A percentile compares a stretch with the other conserved stretches of the same genome.
Evolutionary conservation across 2,797 vertebrate genomes (phyloP).

Genomic region (Otus scops): DNA sequence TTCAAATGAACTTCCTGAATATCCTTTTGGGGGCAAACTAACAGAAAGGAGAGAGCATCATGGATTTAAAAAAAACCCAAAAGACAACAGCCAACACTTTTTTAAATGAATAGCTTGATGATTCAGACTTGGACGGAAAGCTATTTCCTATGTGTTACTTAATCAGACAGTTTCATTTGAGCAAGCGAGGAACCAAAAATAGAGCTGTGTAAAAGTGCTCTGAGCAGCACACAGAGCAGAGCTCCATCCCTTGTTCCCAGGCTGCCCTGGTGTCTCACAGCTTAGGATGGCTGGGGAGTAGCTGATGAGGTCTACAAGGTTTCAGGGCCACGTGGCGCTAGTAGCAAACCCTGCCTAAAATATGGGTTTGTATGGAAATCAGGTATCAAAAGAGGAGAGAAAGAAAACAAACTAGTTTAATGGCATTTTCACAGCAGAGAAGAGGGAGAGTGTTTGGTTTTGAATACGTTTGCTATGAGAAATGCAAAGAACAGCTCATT

Average conservation of each 20-base stretch:
- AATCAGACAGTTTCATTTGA: slow-evolving; percentile 16
- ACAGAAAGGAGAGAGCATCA: background rate
- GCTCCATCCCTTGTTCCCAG: background rate
- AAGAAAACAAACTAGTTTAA: background rate
- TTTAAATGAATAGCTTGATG: background rate
- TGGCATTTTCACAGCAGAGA: background rate
- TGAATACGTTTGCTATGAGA: background rate
- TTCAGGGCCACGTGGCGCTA: background rate
- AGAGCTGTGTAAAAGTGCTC: background rate
- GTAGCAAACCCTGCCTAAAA: background rate
- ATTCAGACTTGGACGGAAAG: slow-evolving; percentile 40
- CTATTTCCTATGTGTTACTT: slow-evolving; percentile 39
- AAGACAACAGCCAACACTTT: background rate
- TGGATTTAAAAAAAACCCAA: background rate
- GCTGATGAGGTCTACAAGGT: background rate
- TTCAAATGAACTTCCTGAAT: background rate
- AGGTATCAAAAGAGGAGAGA: background rate
- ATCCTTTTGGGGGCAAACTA: background rate
- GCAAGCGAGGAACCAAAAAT: background rate
- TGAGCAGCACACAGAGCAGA: background rate
- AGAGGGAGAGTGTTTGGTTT: background rate
- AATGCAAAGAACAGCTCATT: background rate
- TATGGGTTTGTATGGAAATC: background rate
- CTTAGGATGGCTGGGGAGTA: background rate
- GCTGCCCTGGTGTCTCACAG: fast-evolving